These are phyloP conservation scores for Tiliacea citrago DNA, from an alignment of 2,888 invertebrate genomes.

Conservation along the genomic window DNA sequence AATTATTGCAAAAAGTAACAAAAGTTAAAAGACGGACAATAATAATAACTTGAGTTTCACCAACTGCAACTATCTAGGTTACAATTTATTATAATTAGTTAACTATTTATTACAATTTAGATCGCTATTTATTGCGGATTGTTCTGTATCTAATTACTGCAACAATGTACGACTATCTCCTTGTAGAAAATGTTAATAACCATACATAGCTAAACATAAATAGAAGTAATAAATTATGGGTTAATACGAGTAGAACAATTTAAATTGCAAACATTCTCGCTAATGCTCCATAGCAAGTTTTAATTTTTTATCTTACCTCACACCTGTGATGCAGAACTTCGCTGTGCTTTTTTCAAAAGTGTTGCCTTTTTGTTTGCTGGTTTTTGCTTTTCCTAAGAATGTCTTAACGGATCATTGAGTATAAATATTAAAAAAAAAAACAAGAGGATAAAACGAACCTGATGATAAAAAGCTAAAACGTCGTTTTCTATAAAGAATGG, in stretches of 20 bases:
- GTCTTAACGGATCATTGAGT: slow-evolving; percentile 17
- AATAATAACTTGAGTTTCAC: slow-evolving; percentile 28
- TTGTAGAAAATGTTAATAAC: slow-evolving; percentile 36
- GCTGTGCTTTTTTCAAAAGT: slow-evolving; percentile 12
- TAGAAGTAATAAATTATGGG: slow-evolving; percentile 18
- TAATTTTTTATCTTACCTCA: slow-evolving; percentile 22
- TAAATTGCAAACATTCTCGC: slow-evolving; percentile 35
- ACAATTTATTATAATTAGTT: slow-evolving; percentile 56
- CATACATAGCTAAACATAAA: slow-evolving; percentile 8
- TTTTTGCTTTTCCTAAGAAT: slow-evolving; percentile 15
- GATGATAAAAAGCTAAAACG: neutral
- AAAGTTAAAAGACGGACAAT: neutral
- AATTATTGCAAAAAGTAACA: slow-evolving; percentile 23
- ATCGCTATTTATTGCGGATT: slow-evolving; percentile 49
- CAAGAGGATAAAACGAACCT: neutral
- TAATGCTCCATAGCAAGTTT: slow-evolving; percentile 20
- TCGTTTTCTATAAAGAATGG: neutral
- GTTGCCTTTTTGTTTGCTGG: slow-evolving; percentile 18
- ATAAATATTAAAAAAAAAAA: slow-evolving; percentile 5
- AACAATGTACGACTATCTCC: slow-evolving; percentile 40
- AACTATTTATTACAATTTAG: slow-evolving; percentile 57
- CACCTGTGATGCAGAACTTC: slow-evolving; percentile 36
- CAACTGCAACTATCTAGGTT: slow-evolving; percentile 15
- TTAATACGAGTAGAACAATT: slow-evolving; percentile 48
- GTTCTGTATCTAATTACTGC: slow-evolving; percentile 39